phyloP scores from a whole-genome alignment of 2,797 vertebrate species.

The Cyclura pinguis region DNA sequence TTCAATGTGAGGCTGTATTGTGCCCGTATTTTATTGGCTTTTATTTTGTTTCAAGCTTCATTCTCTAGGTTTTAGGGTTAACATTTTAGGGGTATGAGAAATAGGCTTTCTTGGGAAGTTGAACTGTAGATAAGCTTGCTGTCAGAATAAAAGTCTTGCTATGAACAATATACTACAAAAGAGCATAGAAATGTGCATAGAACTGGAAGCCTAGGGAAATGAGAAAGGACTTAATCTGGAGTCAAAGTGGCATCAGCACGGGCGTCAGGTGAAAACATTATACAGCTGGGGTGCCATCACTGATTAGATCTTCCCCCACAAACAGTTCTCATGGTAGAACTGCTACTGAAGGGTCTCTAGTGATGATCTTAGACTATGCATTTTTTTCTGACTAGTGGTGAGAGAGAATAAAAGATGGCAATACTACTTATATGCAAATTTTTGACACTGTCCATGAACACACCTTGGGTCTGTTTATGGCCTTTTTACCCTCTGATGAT shows the following conservation, averaged over 20 bases:
- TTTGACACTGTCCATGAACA: not conserved
- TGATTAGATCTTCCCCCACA: not conserved
- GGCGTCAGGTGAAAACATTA: too few species aligned
- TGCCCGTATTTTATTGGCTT: too few species aligned
- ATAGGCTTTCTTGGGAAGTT: too few species aligned
- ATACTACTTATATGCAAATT: not conserved
- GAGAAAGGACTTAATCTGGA: not conserved
- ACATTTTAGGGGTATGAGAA: too few species aligned
- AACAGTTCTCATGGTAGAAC: not conserved
- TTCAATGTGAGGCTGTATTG: too few species aligned
- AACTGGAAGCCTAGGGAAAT: not conserved
- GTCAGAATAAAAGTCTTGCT: too few species aligned
- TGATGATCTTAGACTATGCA: not conserved
- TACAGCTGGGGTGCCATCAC: not conserved
- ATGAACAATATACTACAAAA: too few species aligned
- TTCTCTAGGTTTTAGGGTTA: too few species aligned
- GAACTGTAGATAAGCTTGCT: too few species aligned
- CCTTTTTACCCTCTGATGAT: not conserved
- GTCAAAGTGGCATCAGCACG: not conserved
- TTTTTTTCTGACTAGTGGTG: not conserved
- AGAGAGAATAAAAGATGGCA: not conserved
- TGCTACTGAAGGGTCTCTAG: not conserved
- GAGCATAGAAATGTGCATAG: not conserved
- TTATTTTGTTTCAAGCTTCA: too few species aligned
- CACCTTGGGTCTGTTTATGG: not conserved